These are phyloP conservation scores for Radopholus similis DNA, from an alignment of 1,140 invertebrate genomes.

Conservation along the genomic window DNA sequence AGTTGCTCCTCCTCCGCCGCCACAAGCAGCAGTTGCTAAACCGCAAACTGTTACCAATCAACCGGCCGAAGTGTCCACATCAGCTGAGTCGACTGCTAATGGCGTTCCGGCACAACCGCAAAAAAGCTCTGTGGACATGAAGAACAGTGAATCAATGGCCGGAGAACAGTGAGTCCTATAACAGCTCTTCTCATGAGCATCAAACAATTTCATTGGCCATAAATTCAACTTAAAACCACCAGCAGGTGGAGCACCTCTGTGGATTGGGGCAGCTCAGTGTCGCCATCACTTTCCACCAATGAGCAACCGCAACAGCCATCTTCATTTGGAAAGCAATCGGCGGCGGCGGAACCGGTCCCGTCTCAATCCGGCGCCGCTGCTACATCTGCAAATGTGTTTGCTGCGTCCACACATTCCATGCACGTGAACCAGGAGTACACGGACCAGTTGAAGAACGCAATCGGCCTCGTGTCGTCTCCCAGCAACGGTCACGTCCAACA, in stretches of 20 bases:
- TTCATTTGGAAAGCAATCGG: too few species aligned
- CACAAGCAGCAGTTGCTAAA: not conserved
- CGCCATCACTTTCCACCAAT: not conserved
- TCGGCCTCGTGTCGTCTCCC: not conserved
- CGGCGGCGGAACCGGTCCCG: not conserved
- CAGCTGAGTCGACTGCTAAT: too few species aligned
- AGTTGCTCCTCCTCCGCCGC: not conserved
- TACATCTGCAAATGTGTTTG: not conserved
- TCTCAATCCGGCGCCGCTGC: not conserved
- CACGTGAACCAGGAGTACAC: constrained; percentile 10
- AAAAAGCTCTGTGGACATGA: too few species aligned
- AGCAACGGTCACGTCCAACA: not conserved
- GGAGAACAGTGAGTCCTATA: too few species aligned
- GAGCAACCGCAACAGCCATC: too few species aligned
- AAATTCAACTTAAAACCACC: not conserved
- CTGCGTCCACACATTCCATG: constrained; percentile 10
- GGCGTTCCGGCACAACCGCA: not conserved
- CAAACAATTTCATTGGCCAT: not conserved
- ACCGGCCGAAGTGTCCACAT: too few species aligned
- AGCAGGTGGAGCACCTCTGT: constrained; percentile 6
- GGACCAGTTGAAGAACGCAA: constrained; percentile 7
- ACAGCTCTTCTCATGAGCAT: not conserved
- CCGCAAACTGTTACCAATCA: not conserved
- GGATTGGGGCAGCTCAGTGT: constrained; percentile 1
- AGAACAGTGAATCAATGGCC: too few species aligned